Base-by-base conservation (phyloP, 2,797 vertebrate species). In the Malacoctenus gilli region DNA sequence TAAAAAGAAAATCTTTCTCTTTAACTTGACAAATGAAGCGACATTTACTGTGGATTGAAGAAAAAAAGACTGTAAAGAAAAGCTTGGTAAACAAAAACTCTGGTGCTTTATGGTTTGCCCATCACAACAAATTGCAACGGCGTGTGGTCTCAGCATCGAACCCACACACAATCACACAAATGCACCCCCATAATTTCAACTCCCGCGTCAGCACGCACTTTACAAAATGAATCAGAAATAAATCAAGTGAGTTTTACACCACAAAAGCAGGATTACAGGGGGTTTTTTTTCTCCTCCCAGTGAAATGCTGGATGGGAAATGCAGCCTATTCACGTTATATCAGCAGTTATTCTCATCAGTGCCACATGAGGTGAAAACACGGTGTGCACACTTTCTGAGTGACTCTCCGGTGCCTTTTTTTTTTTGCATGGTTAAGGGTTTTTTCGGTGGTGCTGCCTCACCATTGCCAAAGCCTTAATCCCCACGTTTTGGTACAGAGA, bases 401-500 rank as follows among this genome's bases (percentile, higher is more conserved):
- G 42, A 67, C 65, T 67, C 34, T 37, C 21, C 49, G 48, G 59
- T 57, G 46, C 47, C 38, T n/a, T n/a, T n/a, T n/a, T n/a, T n/a
- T 28, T 58, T 63, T 54, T 71, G 39, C 52, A 60, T 63, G 61
- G 73, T 66, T 59, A 64, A 46, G 42, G 41, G 65, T 28, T 57
- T 72, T 31, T 72, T 59, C 65, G 64, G 51, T 76, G 60, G 62
- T 41, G 58, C 64, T 67, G 72, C 63, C 36, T 70, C 38, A 59
- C 59, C 67, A 44, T 64, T 79, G 79, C 80, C 77, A 82, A 72
- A 81, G 51, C 57, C 50, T 72, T 87, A 85, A 88, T 87, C 82
- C 75, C 82, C n/a, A n/a, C 18, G n/a, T 72, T 82, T 82, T 83
- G 82, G 75, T 88, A 82, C 79, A 75, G 63, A 82, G 71, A 47